A percentile compares a stretch with the other conserved stretches of the same genome.
These are phyloP conservation scores for Urocynchramus pylzowi DNA, from an alignment of 2,113 vertebrate species.

Conservation along the genomic window DNA sequence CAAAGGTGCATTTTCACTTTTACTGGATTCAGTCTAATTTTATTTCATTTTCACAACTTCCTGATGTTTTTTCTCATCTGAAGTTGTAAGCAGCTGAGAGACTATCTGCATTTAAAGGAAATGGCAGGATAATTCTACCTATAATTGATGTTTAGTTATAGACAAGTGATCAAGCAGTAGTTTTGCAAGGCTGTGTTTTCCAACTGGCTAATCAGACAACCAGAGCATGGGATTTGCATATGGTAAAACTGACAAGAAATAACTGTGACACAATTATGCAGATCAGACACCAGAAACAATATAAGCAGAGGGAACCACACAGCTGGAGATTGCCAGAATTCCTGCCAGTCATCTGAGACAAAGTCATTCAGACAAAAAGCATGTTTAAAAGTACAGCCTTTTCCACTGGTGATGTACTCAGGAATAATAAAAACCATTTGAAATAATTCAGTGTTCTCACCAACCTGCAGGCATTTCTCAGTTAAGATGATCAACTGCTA, in stretches of 20 bases:
- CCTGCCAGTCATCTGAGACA: not conserved
- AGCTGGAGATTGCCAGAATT: conserved; percentile 10
- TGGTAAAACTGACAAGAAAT: conserved; percentile 17
- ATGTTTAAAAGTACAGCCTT: not conserved
- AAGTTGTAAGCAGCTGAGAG: not conserved
- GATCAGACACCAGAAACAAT: conserved; percentile 7
- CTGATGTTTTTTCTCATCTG: not conserved
- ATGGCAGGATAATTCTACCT: not conserved
- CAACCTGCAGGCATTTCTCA: not conserved
- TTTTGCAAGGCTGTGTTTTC: not conserved
- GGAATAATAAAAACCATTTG: not conserved
- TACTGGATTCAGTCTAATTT: not conserved
- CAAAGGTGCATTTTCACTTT: not conserved
- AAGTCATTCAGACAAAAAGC: not conserved
- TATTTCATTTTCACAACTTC: not conserved
- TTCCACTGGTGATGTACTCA: not conserved
- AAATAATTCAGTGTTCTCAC: not conserved
- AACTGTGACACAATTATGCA: not conserved
- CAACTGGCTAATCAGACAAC: not conserved
- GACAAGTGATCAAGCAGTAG: not conserved
- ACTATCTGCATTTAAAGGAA: not conserved
- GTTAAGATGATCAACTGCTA: not conserved
- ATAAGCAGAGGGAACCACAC: not conserved
- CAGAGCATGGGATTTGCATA: conserved; percentile 10
- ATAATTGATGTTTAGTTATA: conserved; percentile 3